Conservation (phyloP, 1,140 invertebrate genomes). For the Spodoptera frugiperda region DNA sequence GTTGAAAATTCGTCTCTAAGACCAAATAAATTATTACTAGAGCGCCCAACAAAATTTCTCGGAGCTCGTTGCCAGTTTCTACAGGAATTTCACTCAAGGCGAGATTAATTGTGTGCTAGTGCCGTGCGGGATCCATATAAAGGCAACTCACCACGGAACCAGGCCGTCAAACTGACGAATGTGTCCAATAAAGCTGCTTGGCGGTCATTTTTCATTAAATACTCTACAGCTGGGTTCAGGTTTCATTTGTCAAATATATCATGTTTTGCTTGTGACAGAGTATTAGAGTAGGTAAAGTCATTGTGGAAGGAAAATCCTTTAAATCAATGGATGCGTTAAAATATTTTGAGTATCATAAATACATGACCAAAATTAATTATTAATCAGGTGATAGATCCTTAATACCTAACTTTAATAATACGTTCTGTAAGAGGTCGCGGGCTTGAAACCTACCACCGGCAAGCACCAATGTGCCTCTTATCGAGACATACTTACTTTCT, state of each 20-base stretch:
- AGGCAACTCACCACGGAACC: conserved; percentile 8
- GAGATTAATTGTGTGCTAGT: conserved; percentile 32
- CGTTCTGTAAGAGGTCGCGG: too few species aligned
- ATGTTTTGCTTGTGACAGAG: neutral
- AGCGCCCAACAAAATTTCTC: conserved; percentile 11
- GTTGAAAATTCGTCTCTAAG: neutral
- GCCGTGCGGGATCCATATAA: conserved; percentile 7
- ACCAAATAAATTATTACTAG: conserved; percentile 2
- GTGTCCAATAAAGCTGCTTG: conserved; percentile 37
- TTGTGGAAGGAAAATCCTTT: too few species aligned
- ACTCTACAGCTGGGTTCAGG: conserved; percentile 10
- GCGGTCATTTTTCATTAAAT: conserved; percentile 39
- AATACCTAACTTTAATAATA: too few species aligned
- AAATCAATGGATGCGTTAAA: too few species aligned
- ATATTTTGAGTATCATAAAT: too few species aligned
- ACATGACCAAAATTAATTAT: too few species aligned
- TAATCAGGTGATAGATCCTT: too few species aligned
- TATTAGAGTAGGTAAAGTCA: neutral
- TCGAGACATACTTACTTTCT: too few species aligned
- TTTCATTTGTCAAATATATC: conserved; percentile 6
- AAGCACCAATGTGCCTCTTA: too few species aligned
- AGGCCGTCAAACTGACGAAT: conserved; percentile 44
- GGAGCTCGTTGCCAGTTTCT: conserved; percentile 4
- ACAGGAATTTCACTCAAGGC: conserved; percentile 26
- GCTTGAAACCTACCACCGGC: too few species aligned